A percentile compares a stretch with the other conserved stretches of the same genome.
Conservation (phyloP, 2,888 invertebrate species). For the Leptinotarsa tumamoca region DNA sequence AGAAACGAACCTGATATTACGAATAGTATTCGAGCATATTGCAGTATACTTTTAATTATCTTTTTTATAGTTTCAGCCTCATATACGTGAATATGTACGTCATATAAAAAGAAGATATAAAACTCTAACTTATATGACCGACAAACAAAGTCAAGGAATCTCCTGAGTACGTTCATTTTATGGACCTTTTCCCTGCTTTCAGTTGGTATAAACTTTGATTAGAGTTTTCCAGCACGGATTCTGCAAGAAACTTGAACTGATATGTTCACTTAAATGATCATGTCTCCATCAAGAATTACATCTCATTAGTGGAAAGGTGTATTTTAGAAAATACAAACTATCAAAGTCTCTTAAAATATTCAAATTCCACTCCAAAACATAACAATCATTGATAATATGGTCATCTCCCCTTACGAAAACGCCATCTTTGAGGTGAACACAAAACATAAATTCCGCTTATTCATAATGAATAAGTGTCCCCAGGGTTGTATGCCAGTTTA, state of each 20-base stretch:
- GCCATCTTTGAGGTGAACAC: no score
- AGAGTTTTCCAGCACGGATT: constrained; percentile 35
- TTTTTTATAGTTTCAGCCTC: constrained; percentile 1
- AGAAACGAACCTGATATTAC: constrained; percentile 5
- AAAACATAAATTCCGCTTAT: no score
- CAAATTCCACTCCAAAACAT: no score
- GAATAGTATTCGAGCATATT: constrained; percentile 7
- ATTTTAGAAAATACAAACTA: no score
- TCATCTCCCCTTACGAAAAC: no score
- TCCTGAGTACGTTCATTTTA: constrained; percentile 39
- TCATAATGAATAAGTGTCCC: no score
- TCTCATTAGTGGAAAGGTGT: no score
- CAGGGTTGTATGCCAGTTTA: no score
- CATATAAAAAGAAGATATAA: constrained; percentile 30
- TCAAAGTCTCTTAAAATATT: no score
- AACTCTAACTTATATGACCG: constrained; percentile 30
- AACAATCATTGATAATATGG: no score
- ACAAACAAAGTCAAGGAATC: constrained; percentile 37
- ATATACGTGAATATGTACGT: constrained; percentile 21
- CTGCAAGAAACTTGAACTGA: constrained; percentile 10
- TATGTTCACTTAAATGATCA: no score
- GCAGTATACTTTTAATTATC: constrained; percentile 7
- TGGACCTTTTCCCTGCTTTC: constrained; percentile 36
- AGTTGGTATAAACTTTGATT: constrained; percentile 37
- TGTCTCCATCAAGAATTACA: no score